Evolutionary conservation across 2,888 invertebrate species (phyloP), one percentile per base, ranked within the genome.

Genomic region (Meiosimyza decipiens): DNA sequence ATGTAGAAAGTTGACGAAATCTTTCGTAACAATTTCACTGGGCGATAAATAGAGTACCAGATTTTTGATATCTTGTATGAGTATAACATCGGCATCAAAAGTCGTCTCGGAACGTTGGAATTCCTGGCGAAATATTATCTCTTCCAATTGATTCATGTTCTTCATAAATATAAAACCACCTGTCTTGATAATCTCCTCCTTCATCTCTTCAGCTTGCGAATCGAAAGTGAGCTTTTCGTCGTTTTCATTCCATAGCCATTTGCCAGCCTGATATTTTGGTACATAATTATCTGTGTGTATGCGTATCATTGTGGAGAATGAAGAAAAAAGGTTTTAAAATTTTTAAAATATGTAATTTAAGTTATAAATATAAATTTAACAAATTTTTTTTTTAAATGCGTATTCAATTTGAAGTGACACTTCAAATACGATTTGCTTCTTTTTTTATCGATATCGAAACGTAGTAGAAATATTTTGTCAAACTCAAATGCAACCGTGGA

Each of bases 41-140:
- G 86, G 86, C 57, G 85, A 80, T 7, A 85, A 75, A 63, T 82
- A 87, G 6, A 86, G 73, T 4, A 83, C 84, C 47, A 87, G 57
- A 75, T 86, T 81, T 28, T 85, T 84, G 6, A 87, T 80, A 74
- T 87, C 87, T 60, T 84, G 82, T 13, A 86, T 76, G 3, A 82
- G 78, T 54, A 87, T 79, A 0, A 82, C 79, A 60, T 85, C 84
- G 6, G 75, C 74, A 75, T 87, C 87, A 49, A 78, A 79, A 3
- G 80, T 77, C 3, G 55, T 71, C 0, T 77, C 73, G 3, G 79
- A 50, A 3, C 84, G 79, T 13, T 79, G 71, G 73, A 82, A 87
- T 3, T 83, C 82, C 71, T 83, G 81, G 0, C 81, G 80, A 69
- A 82, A 86, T 49, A 84, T 82, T 6, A 82, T 72, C 70, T 87